These are phyloP conservation scores for Eurytoma californica DNA, from an alignment of 2,888 invertebrate species.

Conservation along the genomic window DNA sequence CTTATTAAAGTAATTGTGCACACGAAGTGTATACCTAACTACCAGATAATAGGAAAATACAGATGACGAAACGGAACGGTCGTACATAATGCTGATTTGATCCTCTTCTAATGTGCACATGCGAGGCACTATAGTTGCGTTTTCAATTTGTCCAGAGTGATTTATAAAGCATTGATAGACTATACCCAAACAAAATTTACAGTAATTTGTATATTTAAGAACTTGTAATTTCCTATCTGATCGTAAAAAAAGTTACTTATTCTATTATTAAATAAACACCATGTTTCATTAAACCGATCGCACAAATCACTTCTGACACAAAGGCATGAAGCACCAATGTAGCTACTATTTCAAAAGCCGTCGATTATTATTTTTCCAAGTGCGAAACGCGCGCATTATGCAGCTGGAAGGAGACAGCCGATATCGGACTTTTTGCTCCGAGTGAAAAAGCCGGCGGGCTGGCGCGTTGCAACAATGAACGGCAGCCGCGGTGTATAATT, in stretches of 20 bases:
- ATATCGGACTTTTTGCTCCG: not conserved
- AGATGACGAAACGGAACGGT: constrained; percentile 41
- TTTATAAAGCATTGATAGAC: too few species aligned
- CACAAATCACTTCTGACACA: too few species aligned
- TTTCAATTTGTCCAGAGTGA: too few species aligned
- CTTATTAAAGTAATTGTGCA: constrained; percentile 44
- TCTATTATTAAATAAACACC: too few species aligned
- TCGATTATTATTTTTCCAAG: not conserved
- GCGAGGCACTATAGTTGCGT: too few species aligned
- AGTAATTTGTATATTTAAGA: too few species aligned
- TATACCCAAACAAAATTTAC: too few species aligned
- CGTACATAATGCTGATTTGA: not conserved
- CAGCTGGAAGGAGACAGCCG: not conserved
- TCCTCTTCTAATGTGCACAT: not conserved
- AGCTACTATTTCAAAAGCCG: too few species aligned
- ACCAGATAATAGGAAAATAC: constrained; percentile 42
- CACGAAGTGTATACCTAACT: constrained; percentile 24
- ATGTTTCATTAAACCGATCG: too few species aligned
- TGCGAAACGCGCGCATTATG: not conserved
- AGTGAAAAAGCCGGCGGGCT: not conserved
- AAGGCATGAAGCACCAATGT: too few species aligned
- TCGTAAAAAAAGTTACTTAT: too few species aligned
- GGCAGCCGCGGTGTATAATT: constrained; percentile 25
- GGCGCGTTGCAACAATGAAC: constrained; percentile 8
- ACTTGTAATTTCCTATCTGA: too few species aligned